phyloP scores from a whole-genome alignment of 2,888 invertebrate species.

The Psylliodes chrysocephalus region DNA sequence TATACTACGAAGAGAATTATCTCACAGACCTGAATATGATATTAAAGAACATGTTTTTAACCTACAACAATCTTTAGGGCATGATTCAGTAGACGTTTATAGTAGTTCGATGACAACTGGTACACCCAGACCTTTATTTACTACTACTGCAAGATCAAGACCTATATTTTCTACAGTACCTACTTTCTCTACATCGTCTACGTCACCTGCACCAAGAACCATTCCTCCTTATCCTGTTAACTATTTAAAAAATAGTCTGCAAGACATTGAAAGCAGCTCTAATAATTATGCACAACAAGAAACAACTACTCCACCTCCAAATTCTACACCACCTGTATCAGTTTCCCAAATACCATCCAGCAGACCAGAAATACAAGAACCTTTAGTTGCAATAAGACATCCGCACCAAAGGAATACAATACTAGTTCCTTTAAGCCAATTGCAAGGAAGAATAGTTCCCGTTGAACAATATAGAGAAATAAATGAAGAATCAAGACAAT shows the following conservation, averaged over 20 bases:
- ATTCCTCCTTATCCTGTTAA: conserved; percentile 47
- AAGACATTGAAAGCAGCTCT: conserved; percentile 46
- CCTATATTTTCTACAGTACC: conserved; percentile 62
- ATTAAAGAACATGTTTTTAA: conserved; percentile 67
- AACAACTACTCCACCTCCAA: conserved; percentile 65
- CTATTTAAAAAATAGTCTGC: conserved; percentile 47
- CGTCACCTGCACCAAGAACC: conserved; percentile 51
- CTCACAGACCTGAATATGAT: conserved; percentile 68
- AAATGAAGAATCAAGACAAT: conserved; percentile 7
- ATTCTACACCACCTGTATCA: conserved; percentile 68
- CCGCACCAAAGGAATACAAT: conserved; percentile 60
- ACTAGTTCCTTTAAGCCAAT: conserved; percentile 59
- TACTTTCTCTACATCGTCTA: conserved; percentile 50
- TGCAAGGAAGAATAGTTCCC: conserved; percentile 54
- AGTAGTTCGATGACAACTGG: conserved; percentile 73
- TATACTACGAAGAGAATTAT: conserved; percentile 71
- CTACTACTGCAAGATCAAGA: conserved; percentile 72
- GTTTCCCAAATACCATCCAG: conserved; percentile 67
- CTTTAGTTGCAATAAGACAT: conserved; percentile 64
- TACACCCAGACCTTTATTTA: conserved; percentile 74
- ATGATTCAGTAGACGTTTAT: conserved; percentile 76
- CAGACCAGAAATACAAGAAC: conserved; percentile 52
- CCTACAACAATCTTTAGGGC: conserved; percentile 70
- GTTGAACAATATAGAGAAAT: conserved; percentile 42
- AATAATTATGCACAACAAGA: conserved; percentile 52